Conservation (phyloP, 1,140 invertebrate genomes). For the Plectrocnemia conspersa region DNA sequence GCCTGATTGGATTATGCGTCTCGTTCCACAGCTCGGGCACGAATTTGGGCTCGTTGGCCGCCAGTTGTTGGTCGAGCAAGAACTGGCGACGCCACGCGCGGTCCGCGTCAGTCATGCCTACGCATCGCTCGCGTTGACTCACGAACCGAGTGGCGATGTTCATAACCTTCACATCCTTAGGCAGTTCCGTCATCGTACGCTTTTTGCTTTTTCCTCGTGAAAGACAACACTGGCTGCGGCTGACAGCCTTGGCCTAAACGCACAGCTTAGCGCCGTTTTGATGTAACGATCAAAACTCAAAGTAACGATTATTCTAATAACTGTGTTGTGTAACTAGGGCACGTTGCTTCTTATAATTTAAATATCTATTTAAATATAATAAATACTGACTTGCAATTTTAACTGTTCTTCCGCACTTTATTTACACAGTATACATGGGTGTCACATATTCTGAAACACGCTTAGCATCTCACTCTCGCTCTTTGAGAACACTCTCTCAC, state of each 20-base stretch:
- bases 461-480: too few species aligned
- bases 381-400: too few species aligned
- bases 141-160: slow-evolving; percentile 67
- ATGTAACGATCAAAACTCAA: too few species aligned
- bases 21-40: slow-evolving; percentile 63
- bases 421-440: too few species aligned
- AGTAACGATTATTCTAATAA: too few species aligned
- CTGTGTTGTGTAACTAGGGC: too few species aligned
- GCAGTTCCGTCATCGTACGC: neutral
- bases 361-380: too few species aligned
- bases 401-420: too few species aligned
- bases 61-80: slow-evolving; percentile 74
- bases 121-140: slow-evolving; percentile 67
- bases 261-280: too few species aligned
- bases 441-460: too few species aligned
- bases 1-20: slow-evolving; percentile 70
- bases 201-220: neutral
- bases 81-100: slow-evolving; percentile 76
- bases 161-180: slow-evolving; percentile 56
- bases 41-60: slow-evolving; percentile 64
- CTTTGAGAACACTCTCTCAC: too few species aligned
- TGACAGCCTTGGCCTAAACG: neutral
- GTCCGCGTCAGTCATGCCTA: slow-evolving; percentile 80
- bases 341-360: too few species aligned
- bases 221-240: neutral